phyloP scores from a whole-genome alignment of 2,797 vertebrate genomes.

The Cynodonichthys magdalenae region DNA sequence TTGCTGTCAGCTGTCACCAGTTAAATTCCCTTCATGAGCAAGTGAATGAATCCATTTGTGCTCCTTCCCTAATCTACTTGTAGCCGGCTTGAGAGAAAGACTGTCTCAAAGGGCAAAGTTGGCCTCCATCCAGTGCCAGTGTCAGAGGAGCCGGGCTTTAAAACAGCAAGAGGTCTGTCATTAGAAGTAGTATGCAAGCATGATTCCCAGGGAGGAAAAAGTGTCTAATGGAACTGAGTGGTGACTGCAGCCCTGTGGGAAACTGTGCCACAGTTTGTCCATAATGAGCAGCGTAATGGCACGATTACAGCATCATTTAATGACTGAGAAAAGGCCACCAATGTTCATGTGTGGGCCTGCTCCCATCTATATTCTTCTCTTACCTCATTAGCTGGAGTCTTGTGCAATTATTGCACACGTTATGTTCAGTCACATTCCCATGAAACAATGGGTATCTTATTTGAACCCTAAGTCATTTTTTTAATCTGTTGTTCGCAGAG shows the following conservation, averaged over 20 bases:
- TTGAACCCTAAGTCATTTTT: not conserved
- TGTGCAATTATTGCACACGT: conserved; percentile 56
- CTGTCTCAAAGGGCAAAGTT: conserved; percentile 49
- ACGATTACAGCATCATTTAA: conserved; percentile 78
- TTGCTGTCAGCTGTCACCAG: conserved; percentile 46
- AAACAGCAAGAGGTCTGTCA: conserved; percentile 61
- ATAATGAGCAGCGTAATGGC: conserved; percentile 82
- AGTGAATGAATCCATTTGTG: conserved; percentile 54
- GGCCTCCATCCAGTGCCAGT: conserved; percentile 56
- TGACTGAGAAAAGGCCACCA: conserved; percentile 74
- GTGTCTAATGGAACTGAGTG: conserved; percentile 75
- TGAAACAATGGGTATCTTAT: not conserved
- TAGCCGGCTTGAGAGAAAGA: conserved; percentile 50
- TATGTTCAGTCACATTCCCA: conserved; percentile 30
- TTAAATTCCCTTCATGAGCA: conserved; percentile 46
- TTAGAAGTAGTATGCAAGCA: conserved; percentile 55
- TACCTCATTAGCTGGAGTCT: conserved; percentile 52
- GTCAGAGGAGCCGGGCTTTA: conserved; percentile 56
- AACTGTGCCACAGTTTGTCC: conserved; percentile 76
- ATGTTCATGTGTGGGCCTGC: conserved; percentile 54
- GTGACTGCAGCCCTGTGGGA: conserved; percentile 74
- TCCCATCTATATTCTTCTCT: conserved; percentile 39
- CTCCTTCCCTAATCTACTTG: conserved; percentile 61
- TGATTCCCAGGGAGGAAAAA: conserved; percentile 68
- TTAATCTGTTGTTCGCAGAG: not conserved